A percentile compares a stretch with the other conserved stretches of the same genome.
Conservation (phyloP, 2,888 invertebrate species). For the Synergus gifuensis region DNA sequence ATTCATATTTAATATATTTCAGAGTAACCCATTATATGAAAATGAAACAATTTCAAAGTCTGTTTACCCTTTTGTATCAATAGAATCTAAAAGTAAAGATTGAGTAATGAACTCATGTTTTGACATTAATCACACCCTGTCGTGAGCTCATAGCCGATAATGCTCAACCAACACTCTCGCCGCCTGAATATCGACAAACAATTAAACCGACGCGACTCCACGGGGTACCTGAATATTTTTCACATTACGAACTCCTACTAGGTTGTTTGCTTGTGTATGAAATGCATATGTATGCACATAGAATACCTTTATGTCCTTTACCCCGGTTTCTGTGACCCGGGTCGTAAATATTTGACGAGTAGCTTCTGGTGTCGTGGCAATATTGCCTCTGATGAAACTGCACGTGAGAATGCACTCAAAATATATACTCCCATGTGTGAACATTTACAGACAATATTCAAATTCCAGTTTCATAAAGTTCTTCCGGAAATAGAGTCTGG, state of each 20-base stretch:
- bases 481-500: not conserved
- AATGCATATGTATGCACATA: not conserved
- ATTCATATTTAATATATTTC: too few relatives aligned
- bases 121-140: not conserved
- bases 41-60: too few relatives aligned
- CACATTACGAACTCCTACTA: not conserved
- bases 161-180: not conserved
- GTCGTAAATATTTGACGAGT: constrained; percentile 48
- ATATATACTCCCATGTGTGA: constrained; percentile 16
- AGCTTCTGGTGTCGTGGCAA: constrained; percentile 40
- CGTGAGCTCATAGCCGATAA: not conserved
- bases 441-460: constrained; percentile 36
- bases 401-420: constrained; percentile 34
- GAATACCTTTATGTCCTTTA: not conserved
- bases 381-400: constrained; percentile 45
- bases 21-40: too few relatives aligned
- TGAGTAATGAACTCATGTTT: not conserved
- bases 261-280: not conserved
- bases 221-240: not conserved
- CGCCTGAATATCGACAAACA: not conserved
- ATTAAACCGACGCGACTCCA: not conserved
- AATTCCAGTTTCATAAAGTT: constrained; percentile 20
- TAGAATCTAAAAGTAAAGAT: too few relatives aligned
- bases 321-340: not conserved
- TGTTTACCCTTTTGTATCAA: too few relatives aligned